Conservation (phyloP, 2,888 invertebrate genomes). For the Agrotis ipsilon region DNA sequence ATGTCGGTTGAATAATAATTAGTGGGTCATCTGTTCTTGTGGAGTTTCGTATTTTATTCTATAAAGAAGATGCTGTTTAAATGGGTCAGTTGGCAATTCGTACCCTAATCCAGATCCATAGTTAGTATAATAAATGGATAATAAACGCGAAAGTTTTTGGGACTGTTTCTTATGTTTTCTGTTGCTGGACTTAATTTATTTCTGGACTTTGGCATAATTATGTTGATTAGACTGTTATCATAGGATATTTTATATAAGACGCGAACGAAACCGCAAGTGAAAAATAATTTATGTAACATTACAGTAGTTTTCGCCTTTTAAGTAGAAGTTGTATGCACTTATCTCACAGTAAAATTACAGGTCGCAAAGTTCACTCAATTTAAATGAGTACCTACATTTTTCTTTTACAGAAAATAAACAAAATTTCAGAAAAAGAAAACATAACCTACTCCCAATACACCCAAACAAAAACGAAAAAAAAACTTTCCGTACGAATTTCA, state of each 20-base stretch:
- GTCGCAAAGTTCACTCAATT: not conserved
- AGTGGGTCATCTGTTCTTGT: slow-evolving; percentile 41
- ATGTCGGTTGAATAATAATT: slow-evolving; percentile 54
- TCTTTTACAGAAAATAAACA: not conserved
- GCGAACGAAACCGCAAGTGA: no score
- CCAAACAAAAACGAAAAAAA: not conserved
- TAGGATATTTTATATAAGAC: not conserved
- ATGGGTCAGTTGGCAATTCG: slow-evolving; percentile 20
- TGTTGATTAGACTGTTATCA: no score
- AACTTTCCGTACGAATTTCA: not conserved
- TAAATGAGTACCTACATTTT: not conserved
- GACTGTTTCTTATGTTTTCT: not conserved
- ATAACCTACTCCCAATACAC: not conserved
- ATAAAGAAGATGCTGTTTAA: slow-evolving; percentile 19
- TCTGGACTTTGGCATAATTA: no score
- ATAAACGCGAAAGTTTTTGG: not conserved
- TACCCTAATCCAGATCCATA: not conserved
- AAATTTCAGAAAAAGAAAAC: not conserved
- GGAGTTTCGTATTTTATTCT: not conserved
- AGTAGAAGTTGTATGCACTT: not conserved
- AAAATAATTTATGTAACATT: not conserved
- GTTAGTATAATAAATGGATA: not conserved
- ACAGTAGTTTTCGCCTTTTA: no score
- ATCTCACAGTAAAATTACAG: not conserved
- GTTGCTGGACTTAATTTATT: no score